Base-by-base conservation (phyloP, 2,888 invertebrate species). In the Clistopyga incitator region DNA sequence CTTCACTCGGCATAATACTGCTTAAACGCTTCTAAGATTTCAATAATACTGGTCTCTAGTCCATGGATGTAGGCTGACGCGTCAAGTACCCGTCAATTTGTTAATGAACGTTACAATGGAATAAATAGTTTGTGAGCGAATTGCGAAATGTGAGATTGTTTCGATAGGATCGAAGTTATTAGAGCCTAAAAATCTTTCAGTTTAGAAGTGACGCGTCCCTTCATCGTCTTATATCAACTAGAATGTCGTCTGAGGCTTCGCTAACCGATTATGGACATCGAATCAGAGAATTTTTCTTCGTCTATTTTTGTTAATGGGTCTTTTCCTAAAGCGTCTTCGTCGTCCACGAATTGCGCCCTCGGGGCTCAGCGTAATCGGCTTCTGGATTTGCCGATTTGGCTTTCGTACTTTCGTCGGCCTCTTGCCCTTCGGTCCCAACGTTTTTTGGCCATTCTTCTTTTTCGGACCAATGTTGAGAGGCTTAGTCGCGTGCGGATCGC, bases 11-110 rank as follows among this genome's bases (percentile, higher is more conserved):
- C 70, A 79, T 87, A 87, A 87, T 87, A 87, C 86, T 87, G 86
- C 84, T 86, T 81, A 78, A 76, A 52, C 82, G 77, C 70, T 83
- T 84, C 70, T 78, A 81, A 64, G 72, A 84, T 85, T 85, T 84
- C 81, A 82, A 86, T 92, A 92, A 92, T 92, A 92, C 92, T 92
- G 92, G 87, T 91, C 87, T 89, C 88, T 88, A 90, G 89, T 91
- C 87, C 84, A 81, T 84, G 74, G 70, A 85, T 74, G 80, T 75
- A 64, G 77, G 64, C 74, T 68, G 74, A 78, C 78, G 78, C 78
- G 71, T 84, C 70, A 67, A 79, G 68, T 84, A 80, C 77, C 54
- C 70, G 76, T 67, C 56, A 34, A 67, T 71, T 47, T 18, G 18
- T 80, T 47, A 68, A 77, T 65, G 65, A 84, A 61, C 61, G 70